A percentile compares a stretch with the other conserved stretches of the same genome.
phyloP scores from a whole-genome alignment of 2,888 invertebrate genomes.

The Meloe dianella region DNA sequence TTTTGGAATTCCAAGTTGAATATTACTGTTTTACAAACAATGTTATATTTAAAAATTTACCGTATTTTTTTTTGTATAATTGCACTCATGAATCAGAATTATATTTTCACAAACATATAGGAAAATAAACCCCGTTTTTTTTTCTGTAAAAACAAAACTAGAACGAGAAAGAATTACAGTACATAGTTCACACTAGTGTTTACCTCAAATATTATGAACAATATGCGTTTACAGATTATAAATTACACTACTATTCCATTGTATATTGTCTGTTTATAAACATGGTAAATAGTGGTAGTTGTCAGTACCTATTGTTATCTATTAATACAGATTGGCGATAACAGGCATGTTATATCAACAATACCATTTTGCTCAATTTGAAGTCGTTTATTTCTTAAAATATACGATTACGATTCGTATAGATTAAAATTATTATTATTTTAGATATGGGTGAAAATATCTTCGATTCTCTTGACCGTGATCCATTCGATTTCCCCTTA shows the following conservation, averaged over 20 bases:
- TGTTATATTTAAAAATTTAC: too few species aligned
- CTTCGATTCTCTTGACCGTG: too few species aligned
- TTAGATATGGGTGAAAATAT: too few species aligned
- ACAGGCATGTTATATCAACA: slow-evolving; percentile 30
- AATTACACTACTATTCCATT: slow-evolving; percentile 39
- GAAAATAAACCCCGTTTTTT: neutral
- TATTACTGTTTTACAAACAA: too few species aligned
- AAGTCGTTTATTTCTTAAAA: too few species aligned
- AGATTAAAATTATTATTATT: too few species aligned
- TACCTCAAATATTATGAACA: slow-evolving; percentile 38
- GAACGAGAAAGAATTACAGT: neutral
- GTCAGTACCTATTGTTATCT: slow-evolving; percentile 46
- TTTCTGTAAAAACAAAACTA: neutral
- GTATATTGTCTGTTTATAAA: slow-evolving; percentile 34
- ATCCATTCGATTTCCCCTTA: too few species aligned
- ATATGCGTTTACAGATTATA: slow-evolving; percentile 45
- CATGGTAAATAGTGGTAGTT: slow-evolving; percentile 44
- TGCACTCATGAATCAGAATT: slow-evolving; percentile 34
- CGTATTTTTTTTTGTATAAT: too few species aligned
- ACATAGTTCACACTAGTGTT: slow-evolving; percentile 29
- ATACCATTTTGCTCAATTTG: too few species aligned
- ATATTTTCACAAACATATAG: slow-evolving; percentile 20
- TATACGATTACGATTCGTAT: too few species aligned
- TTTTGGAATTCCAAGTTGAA: too few species aligned
- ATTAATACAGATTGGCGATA: slow-evolving; percentile 20